These are phyloP conservation scores for Rhineura floridana DNA, from an alignment of 2,113 vertebrate species.

Conservation along the genomic window DNA sequence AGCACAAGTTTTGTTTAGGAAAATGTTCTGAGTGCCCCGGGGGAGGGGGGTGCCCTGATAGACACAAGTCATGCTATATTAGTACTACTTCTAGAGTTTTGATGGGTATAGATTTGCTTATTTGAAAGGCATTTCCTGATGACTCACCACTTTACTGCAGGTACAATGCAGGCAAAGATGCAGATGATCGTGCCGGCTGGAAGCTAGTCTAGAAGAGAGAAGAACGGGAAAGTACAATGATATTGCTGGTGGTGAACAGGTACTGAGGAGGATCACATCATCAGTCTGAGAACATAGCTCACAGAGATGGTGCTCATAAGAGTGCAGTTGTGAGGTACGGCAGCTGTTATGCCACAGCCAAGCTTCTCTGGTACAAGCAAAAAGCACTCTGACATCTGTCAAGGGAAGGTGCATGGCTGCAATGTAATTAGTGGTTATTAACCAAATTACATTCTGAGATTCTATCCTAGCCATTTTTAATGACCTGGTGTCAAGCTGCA, in stretches of 20 bases:
- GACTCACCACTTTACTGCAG: slow-evolving; percentile 26
- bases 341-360: not conserved
- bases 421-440: slow-evolving; percentile 9
- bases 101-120: not conserved
- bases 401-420: not conserved
- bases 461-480: not conserved
- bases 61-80: not conserved
- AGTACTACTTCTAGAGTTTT: not conserved
- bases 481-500: not conserved
- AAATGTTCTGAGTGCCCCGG: not conserved
- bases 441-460: not conserved
- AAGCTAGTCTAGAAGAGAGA: not conserved
- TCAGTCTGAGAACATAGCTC: not conserved
- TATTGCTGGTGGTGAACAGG: not conserved
- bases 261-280: not conserved
- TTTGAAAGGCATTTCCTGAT: slow-evolving; percentile 49
- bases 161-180: not conserved
- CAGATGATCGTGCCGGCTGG: not conserved
- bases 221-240: not conserved
- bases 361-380: not conserved
- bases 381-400: slow-evolving; percentile 3
- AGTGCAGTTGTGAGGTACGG: not conserved
- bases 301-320: not conserved
- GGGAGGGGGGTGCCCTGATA: no score
- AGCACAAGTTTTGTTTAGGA: not conserved